Conservation (phyloP, 2,113 vertebrate species). For the Mandrillus leucophaeus region DNA sequence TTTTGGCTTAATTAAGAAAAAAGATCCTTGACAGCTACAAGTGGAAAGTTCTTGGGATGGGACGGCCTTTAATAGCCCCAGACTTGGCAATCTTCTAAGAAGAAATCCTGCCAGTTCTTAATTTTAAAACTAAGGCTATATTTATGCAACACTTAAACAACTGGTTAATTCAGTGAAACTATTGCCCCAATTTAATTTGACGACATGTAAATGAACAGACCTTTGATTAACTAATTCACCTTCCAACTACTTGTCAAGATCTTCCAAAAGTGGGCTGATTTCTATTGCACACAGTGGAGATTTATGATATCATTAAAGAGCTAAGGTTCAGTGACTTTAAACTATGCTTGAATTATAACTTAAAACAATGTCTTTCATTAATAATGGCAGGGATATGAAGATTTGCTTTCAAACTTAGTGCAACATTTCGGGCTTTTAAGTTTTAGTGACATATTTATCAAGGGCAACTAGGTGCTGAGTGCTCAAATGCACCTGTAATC, state of each 20-base stretch:
- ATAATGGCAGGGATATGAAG: constrained; percentile 13
- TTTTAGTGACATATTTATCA: constrained; percentile 17
- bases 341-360: constrained; percentile 39
- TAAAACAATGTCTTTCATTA: constrained; percentile 40
- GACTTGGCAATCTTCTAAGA: constrained; percentile 49
- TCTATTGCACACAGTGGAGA: constrained; percentile 30
- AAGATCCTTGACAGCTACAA: constrained; percentile 55
- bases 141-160: constrained; percentile 61
- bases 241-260: constrained; percentile 47
- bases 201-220: constrained; percentile 15
- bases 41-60: constrained; percentile 63
- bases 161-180: constrained; percentile 45
- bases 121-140: constrained; percentile 55
- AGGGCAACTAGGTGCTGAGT: not conserved
- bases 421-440: constrained; percentile 1
- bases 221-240: constrained; percentile 50
- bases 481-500: not conserved
- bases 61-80: constrained; percentile 53
- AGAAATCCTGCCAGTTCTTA: constrained; percentile 49
- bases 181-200: constrained; percentile 38
- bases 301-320: constrained; percentile 35
- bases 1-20: constrained; percentile 66
- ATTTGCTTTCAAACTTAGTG: constrained; percentile 35
- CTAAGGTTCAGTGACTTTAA: constrained; percentile 53
- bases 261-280: constrained; percentile 28